These are phyloP conservation scores for Gorsachius goisagi DNA, from an alignment of 2,113 vertebrate species.

Conservation along the genomic window DNA sequence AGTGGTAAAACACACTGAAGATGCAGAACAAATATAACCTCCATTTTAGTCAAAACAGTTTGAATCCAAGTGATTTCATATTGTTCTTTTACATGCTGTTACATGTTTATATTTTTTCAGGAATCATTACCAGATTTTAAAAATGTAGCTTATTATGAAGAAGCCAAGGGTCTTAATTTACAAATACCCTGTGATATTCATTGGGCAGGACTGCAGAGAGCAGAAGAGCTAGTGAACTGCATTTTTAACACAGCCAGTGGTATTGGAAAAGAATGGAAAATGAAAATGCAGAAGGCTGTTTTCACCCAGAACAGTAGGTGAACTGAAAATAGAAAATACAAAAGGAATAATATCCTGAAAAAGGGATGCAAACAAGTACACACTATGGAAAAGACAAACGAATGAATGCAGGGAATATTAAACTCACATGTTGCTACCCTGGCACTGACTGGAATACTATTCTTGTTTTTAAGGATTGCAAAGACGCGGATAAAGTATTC, in stretches of 20 bases:
- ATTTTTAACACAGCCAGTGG: neutral
- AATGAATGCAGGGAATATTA: neutral
- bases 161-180: neutral
- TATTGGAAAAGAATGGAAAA: neutral
- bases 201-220: neutral
- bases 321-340: neutral
- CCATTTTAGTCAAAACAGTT: neutral
- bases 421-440: slow-evolving; percentile 90
- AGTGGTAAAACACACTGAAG: neutral
- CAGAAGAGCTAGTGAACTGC: neutral
- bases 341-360: neutral
- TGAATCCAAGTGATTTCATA: neutral
- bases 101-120: neutral
- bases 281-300: neutral
- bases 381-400: neutral
- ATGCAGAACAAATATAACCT: neutral
- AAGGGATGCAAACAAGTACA: neutral
- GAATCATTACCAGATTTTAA: neutral
- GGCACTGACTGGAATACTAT: slow-evolving; percentile 92
- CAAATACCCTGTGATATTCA: neutral
- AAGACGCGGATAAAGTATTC: slow-evolving; percentile 96
- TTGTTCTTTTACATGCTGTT: neutral
- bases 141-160: neutral
- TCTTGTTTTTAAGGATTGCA: slow-evolving; percentile 92
- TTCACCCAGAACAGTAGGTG: neutral